These are phyloP conservation scores for Parus major DNA, from an alignment of 2,113 vertebrate genomes.

Conservation along the genomic window DNA sequence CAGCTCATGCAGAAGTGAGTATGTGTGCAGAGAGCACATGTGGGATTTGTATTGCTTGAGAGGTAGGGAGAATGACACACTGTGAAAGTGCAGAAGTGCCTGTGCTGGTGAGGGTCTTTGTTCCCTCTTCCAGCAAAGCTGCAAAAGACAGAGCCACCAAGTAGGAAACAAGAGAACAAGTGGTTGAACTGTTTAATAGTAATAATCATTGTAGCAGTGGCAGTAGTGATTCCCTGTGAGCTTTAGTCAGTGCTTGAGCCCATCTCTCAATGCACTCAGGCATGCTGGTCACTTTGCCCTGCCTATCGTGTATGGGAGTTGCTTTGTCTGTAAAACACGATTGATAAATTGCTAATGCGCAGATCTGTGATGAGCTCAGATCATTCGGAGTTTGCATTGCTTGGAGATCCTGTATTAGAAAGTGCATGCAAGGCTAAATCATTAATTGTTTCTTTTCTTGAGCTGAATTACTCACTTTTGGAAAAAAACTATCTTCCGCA, in stretches of 20 bases:
- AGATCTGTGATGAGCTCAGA: neutral
- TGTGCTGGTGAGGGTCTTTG: neutral
- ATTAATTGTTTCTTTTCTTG: conserved; percentile 26
- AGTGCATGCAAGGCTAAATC: neutral
- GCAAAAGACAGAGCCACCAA: neutral
- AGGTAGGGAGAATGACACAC: neutral
- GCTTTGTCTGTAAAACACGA: neutral
- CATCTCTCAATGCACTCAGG: neutral
- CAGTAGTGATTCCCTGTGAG: neutral
- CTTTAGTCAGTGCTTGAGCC: neutral
- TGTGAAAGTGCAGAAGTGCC: neutral
- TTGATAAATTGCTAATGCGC: neutral
- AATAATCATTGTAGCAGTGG: neutral
- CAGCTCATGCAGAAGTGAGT: neutral
- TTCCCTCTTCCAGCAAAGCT: neutral
- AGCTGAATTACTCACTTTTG: conserved; percentile 8
- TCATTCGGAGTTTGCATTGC: conserved; percentile 1
- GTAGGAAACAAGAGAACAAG: neutral
- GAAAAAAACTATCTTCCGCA: conserved; percentile 50
- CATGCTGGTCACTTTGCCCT: neutral
- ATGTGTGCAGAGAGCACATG: neutral
- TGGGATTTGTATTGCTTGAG: neutral
- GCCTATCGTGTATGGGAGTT: rapidly evolving
- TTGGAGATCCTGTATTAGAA: conserved; percentile 3
- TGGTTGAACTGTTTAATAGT: neutral